Conservation (phyloP, 2,113 vertebrate species). For the Myotis davidii region DNA sequence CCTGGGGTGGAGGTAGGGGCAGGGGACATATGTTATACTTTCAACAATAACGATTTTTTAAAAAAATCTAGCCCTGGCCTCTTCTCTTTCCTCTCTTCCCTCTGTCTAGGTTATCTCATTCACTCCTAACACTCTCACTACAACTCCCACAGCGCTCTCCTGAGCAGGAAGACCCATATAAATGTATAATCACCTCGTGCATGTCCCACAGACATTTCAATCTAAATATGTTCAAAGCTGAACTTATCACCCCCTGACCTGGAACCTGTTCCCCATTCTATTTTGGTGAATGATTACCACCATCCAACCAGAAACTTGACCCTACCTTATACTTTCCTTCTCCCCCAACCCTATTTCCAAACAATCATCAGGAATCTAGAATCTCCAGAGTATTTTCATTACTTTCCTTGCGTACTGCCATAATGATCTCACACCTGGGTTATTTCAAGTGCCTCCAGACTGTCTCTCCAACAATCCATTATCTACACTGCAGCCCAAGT, state of each 20-base stretch:
- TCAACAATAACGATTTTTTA: too few species aligned
- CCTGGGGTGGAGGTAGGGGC: too few species aligned
- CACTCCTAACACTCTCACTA: neutral
- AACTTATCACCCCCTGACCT: neutral
- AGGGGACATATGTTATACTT: too few species aligned
- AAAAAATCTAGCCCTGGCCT: neutral
- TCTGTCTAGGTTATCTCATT: neutral
- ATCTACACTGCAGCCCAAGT: neutral
- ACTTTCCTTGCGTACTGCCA: neutral
- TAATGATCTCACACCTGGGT: neutral
- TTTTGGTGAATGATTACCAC: conserved; percentile 9
- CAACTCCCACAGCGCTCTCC: neutral
- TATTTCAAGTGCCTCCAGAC: neutral
- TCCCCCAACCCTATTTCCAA: neutral
- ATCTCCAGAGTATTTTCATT: neutral
- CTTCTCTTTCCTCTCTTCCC: conserved; percentile 37
- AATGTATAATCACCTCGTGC: neutral
- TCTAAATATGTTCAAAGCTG: neutral
- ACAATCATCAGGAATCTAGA: neutral
- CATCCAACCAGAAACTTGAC: neutral
- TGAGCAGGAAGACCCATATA: neutral
- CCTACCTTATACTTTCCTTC: neutral
- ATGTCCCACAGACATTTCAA: neutral
- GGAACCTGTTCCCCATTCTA: neutral
- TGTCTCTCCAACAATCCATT: neutral